Conservation (phyloP, 2,797 vertebrate species). For the Gambelia wislizenii region DNA sequence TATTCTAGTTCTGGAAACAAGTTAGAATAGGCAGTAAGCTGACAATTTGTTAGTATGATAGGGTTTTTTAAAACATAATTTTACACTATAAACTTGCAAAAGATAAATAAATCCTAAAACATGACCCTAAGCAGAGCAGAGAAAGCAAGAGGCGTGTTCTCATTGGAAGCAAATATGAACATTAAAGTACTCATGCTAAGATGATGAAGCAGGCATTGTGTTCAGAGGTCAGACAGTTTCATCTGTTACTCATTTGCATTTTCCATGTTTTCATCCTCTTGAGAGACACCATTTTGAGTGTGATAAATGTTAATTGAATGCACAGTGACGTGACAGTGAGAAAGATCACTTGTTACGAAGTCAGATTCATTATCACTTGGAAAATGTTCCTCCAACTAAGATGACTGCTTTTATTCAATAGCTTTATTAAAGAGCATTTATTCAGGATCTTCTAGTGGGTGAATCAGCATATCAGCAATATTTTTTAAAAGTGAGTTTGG, state of each 20-base stretch:
- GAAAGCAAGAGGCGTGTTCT: not conserved
- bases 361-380: conserved; percentile 55
- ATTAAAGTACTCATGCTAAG: not conserved
- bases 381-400: conserved; percentile 45
- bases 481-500: conserved; percentile 5
- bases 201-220: not conserved
- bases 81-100: not conserved
- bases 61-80: not conserved
- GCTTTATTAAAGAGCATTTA: conserved; percentile 19
- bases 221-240: not conserved
- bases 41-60: no score
- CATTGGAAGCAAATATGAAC: not conserved
- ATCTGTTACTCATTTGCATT: conserved; percentile 37
- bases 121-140: no score
- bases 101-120: not conserved
- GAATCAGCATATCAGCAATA: conserved; percentile 41
- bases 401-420: conserved; percentile 55
- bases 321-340: conserved; percentile 49
- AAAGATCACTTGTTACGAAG: conserved; percentile 30
- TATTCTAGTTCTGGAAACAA: not conserved
- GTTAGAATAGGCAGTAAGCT: not conserved
- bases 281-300: conserved; percentile 34
- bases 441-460: conserved; percentile 48
- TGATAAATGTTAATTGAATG: conserved; percentile 33
- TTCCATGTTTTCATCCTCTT: conserved; percentile 13